These are phyloP conservation scores for Mayetiola destructor DNA, from an alignment of 2,888 invertebrate genomes.

Conservation along the genomic window DNA sequence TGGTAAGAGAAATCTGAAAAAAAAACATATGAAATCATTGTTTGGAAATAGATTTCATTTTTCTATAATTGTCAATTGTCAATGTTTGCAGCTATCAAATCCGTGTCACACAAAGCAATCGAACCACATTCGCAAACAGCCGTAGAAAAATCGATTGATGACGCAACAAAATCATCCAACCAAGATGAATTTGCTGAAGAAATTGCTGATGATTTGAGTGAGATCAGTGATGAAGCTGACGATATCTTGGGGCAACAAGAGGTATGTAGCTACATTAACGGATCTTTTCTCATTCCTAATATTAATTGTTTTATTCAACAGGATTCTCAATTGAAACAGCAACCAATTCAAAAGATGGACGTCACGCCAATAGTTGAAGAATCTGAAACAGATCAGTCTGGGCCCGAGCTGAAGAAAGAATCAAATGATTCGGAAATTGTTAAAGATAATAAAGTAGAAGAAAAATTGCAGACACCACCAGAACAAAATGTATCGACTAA, in stretches of 20 bases:
- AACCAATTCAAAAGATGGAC: not conserved
- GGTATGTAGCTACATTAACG: too few species aligned
- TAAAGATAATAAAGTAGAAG: not conserved
- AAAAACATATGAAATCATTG: not conserved
- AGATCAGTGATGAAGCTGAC: conserved; percentile 79
- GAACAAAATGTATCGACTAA: too few species aligned
- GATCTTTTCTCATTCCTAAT: not conserved
- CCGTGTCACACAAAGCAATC: not conserved
- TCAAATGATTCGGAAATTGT: not conserved
- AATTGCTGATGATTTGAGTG: conserved; percentile 48
- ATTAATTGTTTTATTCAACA: not conserved
- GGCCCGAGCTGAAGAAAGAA: not conserved
- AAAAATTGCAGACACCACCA: not conserved
- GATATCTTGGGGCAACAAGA: conserved; percentile 73
- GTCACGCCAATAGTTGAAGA: not conserved
- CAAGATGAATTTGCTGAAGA: not conserved
- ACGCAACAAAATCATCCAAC: not conserved
- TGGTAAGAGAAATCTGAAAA: not conserved
- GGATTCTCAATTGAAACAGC: not conserved
- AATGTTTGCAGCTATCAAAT: too few species aligned
- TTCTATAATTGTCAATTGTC: too few species aligned
- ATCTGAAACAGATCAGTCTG: not conserved
- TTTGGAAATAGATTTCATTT: not conserved
- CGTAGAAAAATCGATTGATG: too few species aligned
- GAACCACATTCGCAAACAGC: not conserved